A percentile compares a stretch with the other conserved stretches of the same genome.
These are phyloP conservation scores for Chrysogorgia sp. DNA, from an alignment of 92 coral and sea anemone genomes.

Conservation along the genomic window DNA sequence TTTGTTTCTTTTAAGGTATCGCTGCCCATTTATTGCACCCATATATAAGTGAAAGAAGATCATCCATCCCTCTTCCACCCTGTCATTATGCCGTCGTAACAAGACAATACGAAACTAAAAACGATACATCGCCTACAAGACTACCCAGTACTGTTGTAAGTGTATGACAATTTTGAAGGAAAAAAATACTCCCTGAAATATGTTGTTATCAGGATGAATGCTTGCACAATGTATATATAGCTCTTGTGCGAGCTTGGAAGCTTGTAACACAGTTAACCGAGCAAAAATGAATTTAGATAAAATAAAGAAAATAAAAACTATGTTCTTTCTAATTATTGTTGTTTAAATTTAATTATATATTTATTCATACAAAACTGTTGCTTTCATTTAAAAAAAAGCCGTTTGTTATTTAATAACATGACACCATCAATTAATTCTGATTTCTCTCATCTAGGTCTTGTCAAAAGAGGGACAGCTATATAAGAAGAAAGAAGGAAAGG, in stretches of 20 bases:
- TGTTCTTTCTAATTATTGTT: too few relatives aligned
- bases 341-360: too few relatives aligned
- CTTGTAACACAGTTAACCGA: too few relatives aligned
- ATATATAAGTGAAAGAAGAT: background rate
- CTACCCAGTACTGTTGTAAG: background rate
- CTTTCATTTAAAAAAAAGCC: too few relatives aligned
- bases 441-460: background rate
- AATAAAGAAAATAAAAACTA: too few relatives aligned
- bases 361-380: too few relatives aligned
- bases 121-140: background rate
- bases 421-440: background rate
- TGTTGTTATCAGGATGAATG: background rate
- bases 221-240: background rate
- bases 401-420: too few relatives aligned
- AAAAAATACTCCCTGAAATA: too few relatives aligned
- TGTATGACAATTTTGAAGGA: background rate
- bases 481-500: constrained; percentile 35
- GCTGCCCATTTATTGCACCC: background rate
- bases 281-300: too few relatives aligned
- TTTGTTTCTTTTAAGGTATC: background rate
- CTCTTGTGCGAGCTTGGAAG: background rate
- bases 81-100: background rate
- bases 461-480: background rate
- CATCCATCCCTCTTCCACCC: background rate
- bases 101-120: background rate